These are phyloP conservation scores for Hemithea aestivaria DNA, from an alignment of 2,888 invertebrate species.

Conservation along the genomic window DNA sequence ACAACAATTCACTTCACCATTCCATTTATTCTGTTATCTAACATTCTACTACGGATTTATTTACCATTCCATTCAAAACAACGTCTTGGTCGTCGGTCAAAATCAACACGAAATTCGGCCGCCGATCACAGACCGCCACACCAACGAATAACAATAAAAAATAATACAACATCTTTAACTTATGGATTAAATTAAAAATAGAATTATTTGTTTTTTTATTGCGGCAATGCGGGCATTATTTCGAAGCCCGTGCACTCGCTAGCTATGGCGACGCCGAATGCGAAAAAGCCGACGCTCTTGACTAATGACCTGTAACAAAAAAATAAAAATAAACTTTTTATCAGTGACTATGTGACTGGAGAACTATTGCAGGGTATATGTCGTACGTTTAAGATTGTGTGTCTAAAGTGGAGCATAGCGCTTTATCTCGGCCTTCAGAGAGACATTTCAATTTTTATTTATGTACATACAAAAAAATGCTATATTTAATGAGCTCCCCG, in stretches of 20 bases:
- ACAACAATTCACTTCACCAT: constrained; percentile 35
- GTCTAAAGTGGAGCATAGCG: too few relatives aligned
- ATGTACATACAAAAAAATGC: too few relatives aligned
- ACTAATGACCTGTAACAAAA: constrained; percentile 85
- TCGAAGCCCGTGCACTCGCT: constrained; percentile 88
- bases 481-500: too few relatives aligned
- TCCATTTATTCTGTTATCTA: constrained; percentile 46
- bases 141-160: constrained; percentile 54
- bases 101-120: constrained; percentile 87
- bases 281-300: constrained; percentile 89
- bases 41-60: constrained; percentile 37
- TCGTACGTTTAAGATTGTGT: too few relatives aligned
- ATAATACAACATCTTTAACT: constrained; percentile 55
- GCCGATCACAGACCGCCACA: constrained; percentile 35
- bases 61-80: constrained; percentile 87
- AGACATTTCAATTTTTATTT: too few relatives aligned
- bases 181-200: constrained; percentile 26
- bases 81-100: constrained; percentile 93
- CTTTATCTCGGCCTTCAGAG: too few relatives aligned
- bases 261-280: constrained; percentile 87
- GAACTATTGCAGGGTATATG: too few relatives aligned
- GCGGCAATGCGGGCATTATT: constrained; percentile 81
- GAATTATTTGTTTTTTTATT: constrained; percentile 39
- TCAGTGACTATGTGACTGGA: too few relatives aligned
- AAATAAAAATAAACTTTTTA: constrained; percentile 43